Evolutionary conservation across 2,797 vertebrate species (phyloP), one percentile per base, ranked within the genome.

Genomic region (Microhierax caerulescens): DNA sequence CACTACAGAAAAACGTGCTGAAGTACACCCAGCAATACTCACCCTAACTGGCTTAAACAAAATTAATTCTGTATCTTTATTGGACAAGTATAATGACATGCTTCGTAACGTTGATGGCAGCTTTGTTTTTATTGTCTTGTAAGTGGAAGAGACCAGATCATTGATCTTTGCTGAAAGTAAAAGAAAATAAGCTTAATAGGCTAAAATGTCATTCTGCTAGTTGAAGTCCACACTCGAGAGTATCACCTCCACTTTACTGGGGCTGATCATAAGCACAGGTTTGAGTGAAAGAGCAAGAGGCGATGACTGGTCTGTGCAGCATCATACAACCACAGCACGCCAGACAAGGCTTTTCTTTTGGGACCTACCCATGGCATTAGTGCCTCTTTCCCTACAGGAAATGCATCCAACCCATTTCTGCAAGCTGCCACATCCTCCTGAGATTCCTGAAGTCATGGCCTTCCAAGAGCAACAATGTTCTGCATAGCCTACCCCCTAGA

Each of bases 11-110:
- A 73, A 77, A 51, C 34, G 30, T 2, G 5, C 36, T 80, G 84
- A 82, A 47, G 64, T 41, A 74, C 41, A 50, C 17, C 22, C 4
- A 74, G 43, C 6, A 39, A 94, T 97, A 99, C 99, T 98, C 96
- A 99, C 99, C 98, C 98, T 98, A 64, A 99, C 99, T 43, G 99
- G 99, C 95, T 99, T 99, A 98, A 99, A 99, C 95, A 99, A 98
- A 97, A 99, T 99, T 98, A 99, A 99, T 97, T 99, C 99, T 0
- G 99, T 99, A 75, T 99, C 99, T 98, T 98, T 99, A 96, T 99
- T 99, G 97, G 99, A 99, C 75, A 99, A 97, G 97, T 99, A 99
- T 90, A 99, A 97, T 3, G 99, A 99, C 99, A 99, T 99, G 98
- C 99, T 99, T 97, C 99, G 99, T 97, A 99, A 97, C 3, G 99